Percentiles rank a stretch among this genome's conserved stretches.
Evolutionary conservation across 2,888 invertebrate genomes (phyloP).

Genomic region (Netelia melanura): DNA sequence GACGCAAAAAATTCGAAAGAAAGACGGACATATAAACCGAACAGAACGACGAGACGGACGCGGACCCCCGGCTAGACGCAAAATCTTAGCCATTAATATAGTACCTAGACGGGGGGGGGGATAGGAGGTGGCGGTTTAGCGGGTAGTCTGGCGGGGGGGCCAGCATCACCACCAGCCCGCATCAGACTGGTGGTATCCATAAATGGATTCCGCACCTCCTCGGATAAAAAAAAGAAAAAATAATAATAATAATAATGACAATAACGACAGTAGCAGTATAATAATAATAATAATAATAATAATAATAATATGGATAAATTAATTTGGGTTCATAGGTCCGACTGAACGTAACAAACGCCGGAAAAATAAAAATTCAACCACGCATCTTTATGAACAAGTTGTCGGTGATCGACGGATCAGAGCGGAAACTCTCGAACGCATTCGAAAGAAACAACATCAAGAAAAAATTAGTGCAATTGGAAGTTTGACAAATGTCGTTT

Average conservation of each 20-base stretch:
- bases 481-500: constrained; percentile 5
- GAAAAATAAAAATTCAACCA: not conserved
- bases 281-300: not conserved
- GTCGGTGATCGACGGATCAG: not conserved
- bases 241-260: not conserved
- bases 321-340: not conserved
- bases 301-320: not conserved
- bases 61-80: no score
- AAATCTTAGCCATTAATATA: no score
- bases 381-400: not conserved
- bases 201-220: no score
- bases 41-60: no score
- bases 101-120: no score
- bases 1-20: no score
- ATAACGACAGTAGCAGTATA: no score
- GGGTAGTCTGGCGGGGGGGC: no score
- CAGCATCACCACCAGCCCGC: no score
- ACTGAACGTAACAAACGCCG: not conserved
- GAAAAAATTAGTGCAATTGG: not conserved
- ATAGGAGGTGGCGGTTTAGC: no score
- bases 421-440: not conserved
- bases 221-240: not conserved
- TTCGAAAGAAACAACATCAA: not conserved
- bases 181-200: no score
- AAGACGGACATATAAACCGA: no score